phyloP scores from a whole-genome alignment of 2,113 vertebrate genomes.

The Psittacara wagleri region DNA sequence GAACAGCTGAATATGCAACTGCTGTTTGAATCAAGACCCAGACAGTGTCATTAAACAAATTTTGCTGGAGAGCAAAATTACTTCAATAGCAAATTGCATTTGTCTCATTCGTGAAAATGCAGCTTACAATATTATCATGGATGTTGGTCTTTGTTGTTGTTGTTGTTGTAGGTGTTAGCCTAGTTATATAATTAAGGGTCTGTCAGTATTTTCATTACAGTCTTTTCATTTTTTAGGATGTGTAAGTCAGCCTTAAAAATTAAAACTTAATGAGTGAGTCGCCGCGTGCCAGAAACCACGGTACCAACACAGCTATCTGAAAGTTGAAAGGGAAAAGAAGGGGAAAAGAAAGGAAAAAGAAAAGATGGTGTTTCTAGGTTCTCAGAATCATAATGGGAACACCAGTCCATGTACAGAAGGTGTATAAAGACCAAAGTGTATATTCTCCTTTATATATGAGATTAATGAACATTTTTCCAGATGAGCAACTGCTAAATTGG shows the following conservation, averaged over 20 bases:
- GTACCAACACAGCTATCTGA: background rate
- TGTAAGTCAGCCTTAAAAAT: conserved; percentile 11
- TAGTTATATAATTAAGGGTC: conserved; percentile 28
- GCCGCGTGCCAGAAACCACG: background rate
- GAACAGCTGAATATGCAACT: conserved; percentile 44
- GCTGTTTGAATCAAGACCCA: conserved; percentile 26
- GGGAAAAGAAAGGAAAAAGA: background rate
- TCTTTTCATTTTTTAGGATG: conserved; percentile 25
- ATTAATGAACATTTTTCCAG: conserved; percentile 22
- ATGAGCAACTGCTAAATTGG: conserved; percentile 19
- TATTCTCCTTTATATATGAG: background rate
- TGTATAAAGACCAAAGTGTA: background rate
- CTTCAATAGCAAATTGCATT: conserved; percentile 45
- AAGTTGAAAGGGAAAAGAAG: background rate
- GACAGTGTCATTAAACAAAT: conserved; percentile 40
- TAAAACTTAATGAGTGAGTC: background rate
- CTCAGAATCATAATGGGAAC: background rate
- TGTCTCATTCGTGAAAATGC: conserved; percentile 25
- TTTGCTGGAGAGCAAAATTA: conserved; percentile 24
- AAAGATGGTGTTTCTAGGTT: background rate
- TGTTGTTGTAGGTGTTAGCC: background rate
- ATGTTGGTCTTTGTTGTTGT: background rate
- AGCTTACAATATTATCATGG: conserved; percentile 15
- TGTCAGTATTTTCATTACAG: conserved; percentile 51
- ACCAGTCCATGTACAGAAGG: fast-evolving